These are phyloP conservation scores for Cynopterus brachyotis DNA, from an alignment of 2,113 vertebrate genomes.

Conservation along the genomic window DNA sequence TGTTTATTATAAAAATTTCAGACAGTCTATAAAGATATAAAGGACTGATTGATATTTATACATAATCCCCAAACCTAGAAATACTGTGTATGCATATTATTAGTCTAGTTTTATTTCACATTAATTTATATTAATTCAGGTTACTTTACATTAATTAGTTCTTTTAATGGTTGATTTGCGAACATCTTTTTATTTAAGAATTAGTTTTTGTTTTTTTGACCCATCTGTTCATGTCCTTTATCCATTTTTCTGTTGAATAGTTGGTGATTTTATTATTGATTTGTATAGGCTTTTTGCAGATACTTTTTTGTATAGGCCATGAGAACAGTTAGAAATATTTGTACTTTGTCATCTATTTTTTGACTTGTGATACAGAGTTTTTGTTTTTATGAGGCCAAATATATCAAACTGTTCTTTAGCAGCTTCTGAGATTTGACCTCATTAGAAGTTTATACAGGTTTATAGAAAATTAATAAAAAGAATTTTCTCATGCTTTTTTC, in stretches of 20 bases:
- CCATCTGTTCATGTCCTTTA: not conserved
- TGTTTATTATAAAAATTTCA: not conserved
- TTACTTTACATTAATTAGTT: not conserved
- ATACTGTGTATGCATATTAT: not conserved
- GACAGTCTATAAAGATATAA: not conserved
- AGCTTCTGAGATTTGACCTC: not conserved
- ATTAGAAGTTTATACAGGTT: not conserved
- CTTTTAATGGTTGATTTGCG: not conserved
- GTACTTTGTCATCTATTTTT: not conserved
- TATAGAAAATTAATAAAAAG: not conserved
- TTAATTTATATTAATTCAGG: conserved; percentile 8
- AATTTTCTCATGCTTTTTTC: not conserved
- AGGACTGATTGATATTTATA: not conserved
- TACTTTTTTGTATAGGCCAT: not conserved
- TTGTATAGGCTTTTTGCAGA: not conserved
- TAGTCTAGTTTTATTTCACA: not conserved
- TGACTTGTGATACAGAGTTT: not conserved
- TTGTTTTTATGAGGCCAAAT: not conserved
- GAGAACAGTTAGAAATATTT: not conserved
- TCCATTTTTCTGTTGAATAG: not conserved
- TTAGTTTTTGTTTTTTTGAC: not conserved
- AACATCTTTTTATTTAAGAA: conserved; percentile 11
- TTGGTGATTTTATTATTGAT: not conserved
- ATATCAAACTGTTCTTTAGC: not conserved
- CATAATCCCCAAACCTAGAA: not conserved